A percentile compares a stretch with the other conserved stretches of the same genome.
These are phyloP conservation scores for Callorhinus ursinus DNA, from an alignment of 2,113 vertebrate genomes.

Conservation along the genomic window DNA sequence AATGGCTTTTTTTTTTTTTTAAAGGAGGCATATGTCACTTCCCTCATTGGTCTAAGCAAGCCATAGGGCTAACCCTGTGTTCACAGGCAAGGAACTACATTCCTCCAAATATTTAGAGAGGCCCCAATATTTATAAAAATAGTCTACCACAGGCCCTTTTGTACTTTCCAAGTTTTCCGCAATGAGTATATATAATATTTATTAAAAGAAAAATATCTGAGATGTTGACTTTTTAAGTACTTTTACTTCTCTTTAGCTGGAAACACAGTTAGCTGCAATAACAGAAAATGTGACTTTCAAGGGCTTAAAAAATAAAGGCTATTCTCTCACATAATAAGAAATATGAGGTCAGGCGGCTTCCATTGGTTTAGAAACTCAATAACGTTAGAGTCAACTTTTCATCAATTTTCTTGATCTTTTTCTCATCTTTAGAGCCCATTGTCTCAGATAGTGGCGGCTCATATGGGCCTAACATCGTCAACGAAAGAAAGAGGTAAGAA, in stretches of 20 bases:
- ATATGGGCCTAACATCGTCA: neutral
- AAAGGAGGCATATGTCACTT: neutral
- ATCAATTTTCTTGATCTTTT: neutral
- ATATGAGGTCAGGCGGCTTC: neutral
- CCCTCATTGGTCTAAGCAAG: neutral
- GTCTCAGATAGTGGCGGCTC: neutral
- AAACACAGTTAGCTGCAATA: conserved; percentile 2
- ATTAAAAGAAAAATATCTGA: conserved; percentile 12
- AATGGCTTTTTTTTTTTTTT: neutral
- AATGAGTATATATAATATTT: neutral
- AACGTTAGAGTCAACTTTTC: neutral
- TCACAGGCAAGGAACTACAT: neutral
- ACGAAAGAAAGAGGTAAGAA: neutral
- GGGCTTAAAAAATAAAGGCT: neutral
- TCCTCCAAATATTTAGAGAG: neutral
- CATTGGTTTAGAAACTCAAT: neutral
- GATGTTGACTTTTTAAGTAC: neutral
- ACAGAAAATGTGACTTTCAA: neutral
- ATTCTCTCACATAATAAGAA: neutral
- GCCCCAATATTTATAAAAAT: neutral
- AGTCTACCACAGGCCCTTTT: neutral
- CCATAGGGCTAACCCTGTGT: neutral
- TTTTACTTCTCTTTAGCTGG: neutral
- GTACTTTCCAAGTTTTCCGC: neutral
- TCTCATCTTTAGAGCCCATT: neutral